Percentiles rank a stretch among this genome's conserved stretches.
phyloP scores from a whole-genome alignment of 2,797 vertebrate genomes.

The Xyrichtys novacula region DNA sequence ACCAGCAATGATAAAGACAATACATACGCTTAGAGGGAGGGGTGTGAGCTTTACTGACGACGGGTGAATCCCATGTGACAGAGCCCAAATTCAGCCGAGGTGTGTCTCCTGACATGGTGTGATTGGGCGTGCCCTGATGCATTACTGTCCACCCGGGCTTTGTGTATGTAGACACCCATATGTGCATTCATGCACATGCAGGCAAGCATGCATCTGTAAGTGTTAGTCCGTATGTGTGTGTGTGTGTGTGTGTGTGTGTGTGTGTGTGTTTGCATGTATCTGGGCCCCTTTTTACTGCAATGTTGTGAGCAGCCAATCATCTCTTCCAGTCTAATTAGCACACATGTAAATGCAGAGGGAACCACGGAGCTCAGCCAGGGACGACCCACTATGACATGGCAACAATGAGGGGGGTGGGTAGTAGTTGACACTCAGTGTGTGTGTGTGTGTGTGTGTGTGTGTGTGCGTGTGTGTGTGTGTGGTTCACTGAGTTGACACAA shows the following conservation, averaged over 20 bases:
- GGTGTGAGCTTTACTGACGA: constrained; percentile 62
- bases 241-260: neutral
- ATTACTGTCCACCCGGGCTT: constrained; percentile 74
- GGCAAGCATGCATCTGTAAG: constrained; percentile 22
- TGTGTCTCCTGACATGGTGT: constrained; percentile 76
- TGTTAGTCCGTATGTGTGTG: too few relatives aligned
- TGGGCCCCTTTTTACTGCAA: constrained; percentile 94
- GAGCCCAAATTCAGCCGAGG: constrained; percentile 72
- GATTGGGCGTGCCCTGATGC: constrained; percentile 73
- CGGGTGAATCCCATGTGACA: constrained; percentile 78
- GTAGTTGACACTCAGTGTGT: too few relatives aligned
- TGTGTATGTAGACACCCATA: constrained; percentile 53
- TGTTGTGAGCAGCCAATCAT: constrained; percentile 98
- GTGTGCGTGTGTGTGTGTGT: constrained; percentile 21
- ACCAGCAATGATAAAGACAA: too few relatives aligned
- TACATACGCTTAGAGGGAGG: constrained; percentile 44
- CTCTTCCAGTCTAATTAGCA: constrained; percentile 99
- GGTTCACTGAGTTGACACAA: constrained; percentile 40
- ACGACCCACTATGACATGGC: constrained; percentile 68
- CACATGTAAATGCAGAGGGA: constrained; percentile 92
- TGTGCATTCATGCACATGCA: constrained; percentile 82
- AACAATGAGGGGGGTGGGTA: constrained; percentile 30
- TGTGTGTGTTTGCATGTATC: constrained; percentile 77
- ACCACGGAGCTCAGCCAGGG: constrained; percentile 77
- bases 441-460: neutral